These are phyloP conservation scores for Tenthredo notha DNA, from an alignment of 2,888 invertebrate genomes.

Conservation along the genomic window DNA sequence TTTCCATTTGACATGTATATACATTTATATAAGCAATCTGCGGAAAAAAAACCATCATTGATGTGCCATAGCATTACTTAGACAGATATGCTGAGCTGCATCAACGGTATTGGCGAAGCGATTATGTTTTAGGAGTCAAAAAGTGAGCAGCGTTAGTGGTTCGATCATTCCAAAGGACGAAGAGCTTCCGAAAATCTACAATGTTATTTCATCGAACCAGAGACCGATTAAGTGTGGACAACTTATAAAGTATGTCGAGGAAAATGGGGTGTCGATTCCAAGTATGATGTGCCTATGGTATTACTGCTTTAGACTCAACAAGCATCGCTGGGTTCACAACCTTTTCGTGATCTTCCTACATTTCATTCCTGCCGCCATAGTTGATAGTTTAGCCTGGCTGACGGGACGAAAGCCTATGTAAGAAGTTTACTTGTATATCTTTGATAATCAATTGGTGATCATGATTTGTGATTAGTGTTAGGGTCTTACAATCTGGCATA, in stretches of 20 bases:
- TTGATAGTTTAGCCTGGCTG: slow-evolving; percentile 79
- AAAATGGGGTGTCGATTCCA: slow-evolving; percentile 80
- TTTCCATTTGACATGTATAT: neutral
- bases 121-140: slow-evolving; percentile 28
- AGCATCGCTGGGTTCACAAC: slow-evolving; percentile 79
- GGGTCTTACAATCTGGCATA: neutral
- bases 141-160: slow-evolving; percentile 39
- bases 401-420: slow-evolving; percentile 83
- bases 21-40: neutral
- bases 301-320: slow-evolving; percentile 82
- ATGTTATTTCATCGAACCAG: slow-evolving; percentile 91
- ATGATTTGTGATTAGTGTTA: neutral
- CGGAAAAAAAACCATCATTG: no score
- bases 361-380: slow-evolving; percentile 81
- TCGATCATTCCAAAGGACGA: slow-evolving; percentile 60
- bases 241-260: slow-evolving; percentile 81
- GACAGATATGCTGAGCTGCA: neutral
- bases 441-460: neutral
- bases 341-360: slow-evolving; percentile 81
- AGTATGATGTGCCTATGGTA: slow-evolving; percentile 83
- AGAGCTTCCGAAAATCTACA: slow-evolving; percentile 86
- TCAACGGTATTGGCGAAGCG: neutral
- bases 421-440: slow-evolving; percentile 70
- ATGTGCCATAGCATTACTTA: neutral
- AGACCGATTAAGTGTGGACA: slow-evolving; percentile 90